A percentile compares a stretch with the other conserved stretches of the same genome.
Evolutionary conservation across 2,113 vertebrate species (phyloP).

Genomic region (Ailurus styani): DNA sequence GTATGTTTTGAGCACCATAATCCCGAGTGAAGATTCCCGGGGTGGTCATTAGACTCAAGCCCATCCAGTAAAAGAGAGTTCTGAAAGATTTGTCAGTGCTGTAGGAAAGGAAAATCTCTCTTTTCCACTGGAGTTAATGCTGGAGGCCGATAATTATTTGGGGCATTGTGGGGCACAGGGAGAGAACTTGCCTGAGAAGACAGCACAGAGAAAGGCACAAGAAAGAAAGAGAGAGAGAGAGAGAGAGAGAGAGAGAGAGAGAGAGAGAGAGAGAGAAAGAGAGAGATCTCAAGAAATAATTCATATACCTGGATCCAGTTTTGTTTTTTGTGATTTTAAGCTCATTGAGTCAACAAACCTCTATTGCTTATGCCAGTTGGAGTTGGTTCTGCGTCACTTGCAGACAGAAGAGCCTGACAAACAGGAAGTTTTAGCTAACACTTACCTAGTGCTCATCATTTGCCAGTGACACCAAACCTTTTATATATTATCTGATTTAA

Average conservation of each 20-base stretch:
- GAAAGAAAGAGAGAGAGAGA: too few relatives aligned
- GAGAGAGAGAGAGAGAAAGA: too few relatives aligned
- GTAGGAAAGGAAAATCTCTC: background rate
- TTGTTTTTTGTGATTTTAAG: background rate
- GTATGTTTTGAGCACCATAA: background rate
- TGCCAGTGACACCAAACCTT: background rate
- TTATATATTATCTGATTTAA: background rate
- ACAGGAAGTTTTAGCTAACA: background rate
- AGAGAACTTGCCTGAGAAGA: background rate
- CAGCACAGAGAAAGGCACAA: background rate
- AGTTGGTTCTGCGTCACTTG: background rate
- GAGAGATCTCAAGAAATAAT: background rate
- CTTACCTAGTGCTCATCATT: background rate
- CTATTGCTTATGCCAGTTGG: background rate
- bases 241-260: too few relatives aligned
- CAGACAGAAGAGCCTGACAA: background rate
- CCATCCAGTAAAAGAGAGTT: background rate
- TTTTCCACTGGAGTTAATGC: background rate
- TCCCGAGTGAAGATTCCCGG: background rate
- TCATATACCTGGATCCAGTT: background rate
- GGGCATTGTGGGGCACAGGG: accelerated
- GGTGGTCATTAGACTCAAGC: background rate
- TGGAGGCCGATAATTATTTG: background rate
- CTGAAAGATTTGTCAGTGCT: background rate
- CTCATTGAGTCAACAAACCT: background rate